These are phyloP conservation scores for Trypoxylon attenuatum DNA, from an alignment of 2,888 invertebrate genomes.

Conservation along the genomic window DNA sequence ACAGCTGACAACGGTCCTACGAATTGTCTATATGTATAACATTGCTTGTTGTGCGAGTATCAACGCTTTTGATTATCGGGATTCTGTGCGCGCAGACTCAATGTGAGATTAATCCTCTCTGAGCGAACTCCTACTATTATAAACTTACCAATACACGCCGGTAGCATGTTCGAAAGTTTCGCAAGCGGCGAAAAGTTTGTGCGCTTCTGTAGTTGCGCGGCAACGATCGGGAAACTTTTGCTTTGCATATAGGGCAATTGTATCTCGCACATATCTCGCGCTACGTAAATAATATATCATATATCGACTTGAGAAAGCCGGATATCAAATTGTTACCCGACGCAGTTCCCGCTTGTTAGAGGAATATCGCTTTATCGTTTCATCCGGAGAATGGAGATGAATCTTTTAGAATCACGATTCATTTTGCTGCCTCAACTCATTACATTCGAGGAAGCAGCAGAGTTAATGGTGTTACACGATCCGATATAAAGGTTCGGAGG, in stretches of 20 bases:
- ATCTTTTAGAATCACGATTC: too few relatives aligned
- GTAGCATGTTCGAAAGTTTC: slow-evolving; percentile 52
- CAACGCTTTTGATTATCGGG: slow-evolving; percentile 60
- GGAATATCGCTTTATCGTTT: too few relatives aligned
- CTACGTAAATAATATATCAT: slow-evolving; percentile 1
- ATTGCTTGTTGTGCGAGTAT: slow-evolving; percentile 56
- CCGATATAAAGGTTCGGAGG: too few relatives aligned
- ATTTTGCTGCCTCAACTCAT: too few relatives aligned
- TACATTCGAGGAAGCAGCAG: too few relatives aligned
- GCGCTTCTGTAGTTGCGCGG: slow-evolving; percentile 36
- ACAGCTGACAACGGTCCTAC: slow-evolving; percentile 54
- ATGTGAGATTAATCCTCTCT: slow-evolving; percentile 58
- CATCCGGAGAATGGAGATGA: too few relatives aligned
- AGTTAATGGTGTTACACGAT: too few relatives aligned
- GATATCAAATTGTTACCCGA: too few relatives aligned
- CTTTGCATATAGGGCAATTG: slow-evolving; percentile 22
- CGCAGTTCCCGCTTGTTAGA: too few relatives aligned
- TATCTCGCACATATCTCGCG: slow-evolving; percentile 26
- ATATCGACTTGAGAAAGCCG: too few relatives aligned
- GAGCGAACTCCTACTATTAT: slow-evolving; percentile 48
- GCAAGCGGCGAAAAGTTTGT: slow-evolving; percentile 51
- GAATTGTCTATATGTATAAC: slow-evolving; percentile 44
- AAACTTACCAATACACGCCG: slow-evolving; percentile 52
- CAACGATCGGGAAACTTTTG: slow-evolving; percentile 41
- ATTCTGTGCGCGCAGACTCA: slow-evolving; percentile 57